These are phyloP conservation scores for Scytalopus superciliaris DNA, from an alignment of 2,113 vertebrate genomes.

Conservation along the genomic window DNA sequence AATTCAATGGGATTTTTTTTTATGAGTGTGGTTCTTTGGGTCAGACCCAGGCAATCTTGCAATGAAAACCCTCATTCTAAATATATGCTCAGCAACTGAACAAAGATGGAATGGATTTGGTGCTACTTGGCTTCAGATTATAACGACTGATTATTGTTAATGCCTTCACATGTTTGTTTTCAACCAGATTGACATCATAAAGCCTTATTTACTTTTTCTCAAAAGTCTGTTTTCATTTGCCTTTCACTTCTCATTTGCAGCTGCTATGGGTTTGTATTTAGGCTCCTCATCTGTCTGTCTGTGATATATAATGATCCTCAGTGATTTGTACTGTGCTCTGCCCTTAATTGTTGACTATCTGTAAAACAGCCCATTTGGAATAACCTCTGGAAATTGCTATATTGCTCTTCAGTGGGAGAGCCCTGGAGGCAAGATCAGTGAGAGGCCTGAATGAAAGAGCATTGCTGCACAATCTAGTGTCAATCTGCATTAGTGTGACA, in stretches of 20 bases:
- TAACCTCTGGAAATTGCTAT: slow-evolving; percentile 32
- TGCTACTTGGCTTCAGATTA: slow-evolving; percentile 14
- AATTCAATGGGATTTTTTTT: neutral
- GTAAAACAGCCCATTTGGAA: slow-evolving; percentile 7
- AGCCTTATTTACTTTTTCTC: slow-evolving; percentile 51
- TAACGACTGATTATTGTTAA: slow-evolving; percentile 25
- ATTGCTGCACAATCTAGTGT: neutral
- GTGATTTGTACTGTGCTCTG: neutral
- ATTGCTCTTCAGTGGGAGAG: neutral
- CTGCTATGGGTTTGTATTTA: neutral
- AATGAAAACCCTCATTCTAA: neutral
- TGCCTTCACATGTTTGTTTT: slow-evolving; percentile 42
- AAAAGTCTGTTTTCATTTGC: slow-evolving; percentile 41
- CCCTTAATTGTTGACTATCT: neutral
- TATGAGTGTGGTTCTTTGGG: neutral
- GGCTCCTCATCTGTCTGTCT: slow-evolving; percentile 1
- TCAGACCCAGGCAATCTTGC: neutral
- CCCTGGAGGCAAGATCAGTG: neutral
- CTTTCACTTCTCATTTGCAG: slow-evolving; percentile 42
- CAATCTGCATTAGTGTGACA: neutral
- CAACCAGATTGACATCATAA: slow-evolving; percentile 38
- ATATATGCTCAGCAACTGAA: slow-evolving; percentile 22
- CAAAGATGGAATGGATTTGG: slow-evolving; percentile 41
- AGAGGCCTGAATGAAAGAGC: neutral
- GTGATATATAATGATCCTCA: neutral